Evolutionary conservation across 2,888 invertebrate species (phyloP).

Genomic region (Anarsia innoxiella): DNA sequence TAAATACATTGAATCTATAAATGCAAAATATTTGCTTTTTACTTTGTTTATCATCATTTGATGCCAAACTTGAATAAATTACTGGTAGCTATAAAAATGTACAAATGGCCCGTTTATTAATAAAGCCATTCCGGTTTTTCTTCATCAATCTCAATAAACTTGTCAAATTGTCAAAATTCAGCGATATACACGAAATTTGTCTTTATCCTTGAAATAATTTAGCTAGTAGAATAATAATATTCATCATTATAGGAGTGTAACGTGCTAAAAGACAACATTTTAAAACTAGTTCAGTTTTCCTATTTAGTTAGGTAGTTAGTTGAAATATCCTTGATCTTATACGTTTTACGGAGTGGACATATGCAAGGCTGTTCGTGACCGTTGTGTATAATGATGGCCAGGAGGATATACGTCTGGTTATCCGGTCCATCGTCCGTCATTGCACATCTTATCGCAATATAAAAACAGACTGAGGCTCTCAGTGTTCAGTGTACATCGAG

Average conservation of each 20-base stretch:
- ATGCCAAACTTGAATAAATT: too few species aligned
- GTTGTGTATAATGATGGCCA: slow-evolving; percentile 39
- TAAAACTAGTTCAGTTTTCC: slow-evolving; percentile 13
- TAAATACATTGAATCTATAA: too few species aligned
- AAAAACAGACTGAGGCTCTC: slow-evolving; percentile 31
- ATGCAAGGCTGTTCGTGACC: slow-evolving; percentile 57
- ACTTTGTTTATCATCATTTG: too few species aligned
- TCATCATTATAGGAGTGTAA: too few species aligned
- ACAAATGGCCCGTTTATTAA: background rate
- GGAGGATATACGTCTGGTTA: slow-evolving; percentile 55
- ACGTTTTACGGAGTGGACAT: slow-evolving; percentile 31
- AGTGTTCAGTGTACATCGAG: slow-evolving; percentile 30
- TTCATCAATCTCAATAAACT: slow-evolving; percentile 5
- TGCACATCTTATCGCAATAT: slow-evolving; percentile 29
- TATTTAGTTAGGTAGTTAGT: slow-evolving; percentile 5
- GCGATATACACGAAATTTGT: slow-evolving; percentile 3
- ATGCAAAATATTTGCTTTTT: too few species aligned
- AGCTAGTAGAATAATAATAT: slow-evolving; percentile 6
- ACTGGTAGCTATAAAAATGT: slow-evolving; percentile 1
- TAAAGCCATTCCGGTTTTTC: slow-evolving; percentile 1
- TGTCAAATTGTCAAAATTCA: background rate
- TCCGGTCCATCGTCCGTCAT: slow-evolving; percentile 40
- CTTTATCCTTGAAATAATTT: slow-evolving; percentile 10
- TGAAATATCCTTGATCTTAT: slow-evolving; percentile 42
- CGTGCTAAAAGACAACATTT: too few species aligned